A percentile compares a stretch with the other conserved stretches of the same genome.
Evolutionary conservation across 2,113 vertebrate genomes (phyloP).

Genomic region (Ptyas mucosa): DNA sequence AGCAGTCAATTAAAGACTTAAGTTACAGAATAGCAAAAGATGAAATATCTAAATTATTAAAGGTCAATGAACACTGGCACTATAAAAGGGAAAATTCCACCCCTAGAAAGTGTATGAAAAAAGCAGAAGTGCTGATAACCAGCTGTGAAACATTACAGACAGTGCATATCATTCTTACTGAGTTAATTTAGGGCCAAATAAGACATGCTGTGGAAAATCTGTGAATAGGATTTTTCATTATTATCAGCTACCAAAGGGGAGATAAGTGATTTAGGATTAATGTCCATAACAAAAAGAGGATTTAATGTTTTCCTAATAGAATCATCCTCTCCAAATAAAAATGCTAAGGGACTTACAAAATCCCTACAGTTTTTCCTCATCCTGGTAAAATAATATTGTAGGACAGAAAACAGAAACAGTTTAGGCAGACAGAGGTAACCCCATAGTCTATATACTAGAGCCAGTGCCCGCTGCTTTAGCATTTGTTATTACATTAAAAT

Average conservation of each 20-base stretch:
- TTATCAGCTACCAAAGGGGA: background rate
- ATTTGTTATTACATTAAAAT: background rate
- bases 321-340: background rate
- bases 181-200: background rate
- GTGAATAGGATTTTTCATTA: background rate
- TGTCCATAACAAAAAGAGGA: background rate
- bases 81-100: background rate
- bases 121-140: background rate
- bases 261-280: background rate
- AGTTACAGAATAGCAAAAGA: constrained; percentile 14
- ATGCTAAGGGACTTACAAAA: too few species aligned
- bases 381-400: background rate
- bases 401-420: background rate
- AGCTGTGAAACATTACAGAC: background rate
- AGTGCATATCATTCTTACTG: background rate
- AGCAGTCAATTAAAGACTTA: constrained; percentile 26
- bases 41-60: constrained; percentile 38
- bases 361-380: background rate
- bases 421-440: background rate
- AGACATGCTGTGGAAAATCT: background rate
- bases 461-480: background rate
- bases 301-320: background rate
- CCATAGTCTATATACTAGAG: background rate
- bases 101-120: background rate
- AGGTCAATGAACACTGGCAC: constrained; percentile 3